Conservation (phyloP, 2,113 vertebrate species). For the Siniperca knerii region DNA sequence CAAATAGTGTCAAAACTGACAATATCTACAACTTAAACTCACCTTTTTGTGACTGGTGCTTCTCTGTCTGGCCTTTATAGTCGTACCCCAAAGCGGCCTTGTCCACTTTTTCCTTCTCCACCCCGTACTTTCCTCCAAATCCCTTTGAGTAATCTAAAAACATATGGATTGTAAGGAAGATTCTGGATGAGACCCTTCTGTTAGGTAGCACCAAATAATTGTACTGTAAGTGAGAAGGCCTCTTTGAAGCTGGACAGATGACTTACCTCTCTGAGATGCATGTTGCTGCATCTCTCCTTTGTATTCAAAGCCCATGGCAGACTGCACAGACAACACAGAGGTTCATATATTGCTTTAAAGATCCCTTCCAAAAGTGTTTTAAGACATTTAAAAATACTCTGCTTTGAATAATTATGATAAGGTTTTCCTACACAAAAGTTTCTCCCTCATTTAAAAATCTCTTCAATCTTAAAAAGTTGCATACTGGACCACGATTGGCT, state of each 20-base stretch:
- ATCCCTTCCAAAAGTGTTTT: not conserved
- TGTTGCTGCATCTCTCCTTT: conserved; percentile 94
- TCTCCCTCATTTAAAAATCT: not conserved
- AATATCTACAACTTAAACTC: not conserved
- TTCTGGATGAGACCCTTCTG: not conserved
- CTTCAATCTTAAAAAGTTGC: not conserved
- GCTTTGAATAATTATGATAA: not conserved
- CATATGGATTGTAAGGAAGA: not conserved
- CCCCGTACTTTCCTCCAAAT: conserved; percentile 87
- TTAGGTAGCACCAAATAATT: not conserved
- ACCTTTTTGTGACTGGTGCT: conserved; percentile 86
- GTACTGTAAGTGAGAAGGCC: not conserved
- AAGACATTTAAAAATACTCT: not conserved
- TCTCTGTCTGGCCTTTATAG: conserved; percentile 81
- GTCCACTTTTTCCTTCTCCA: conserved; percentile 90
- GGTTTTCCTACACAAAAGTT: not conserved
- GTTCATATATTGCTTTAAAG: not conserved
- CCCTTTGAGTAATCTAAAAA: conserved; percentile 81
- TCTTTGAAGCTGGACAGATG: not conserved
- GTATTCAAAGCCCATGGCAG: conserved; percentile 94
- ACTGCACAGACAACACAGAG: conserved; percentile 79
- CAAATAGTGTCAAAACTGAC: not conserved
- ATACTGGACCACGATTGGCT: not conserved
- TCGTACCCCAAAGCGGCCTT: conserved; percentile 83
- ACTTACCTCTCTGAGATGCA: conserved; percentile 91